Conservation (phyloP, 2,113 vertebrate species). For the Cygnus atratus region DNA sequence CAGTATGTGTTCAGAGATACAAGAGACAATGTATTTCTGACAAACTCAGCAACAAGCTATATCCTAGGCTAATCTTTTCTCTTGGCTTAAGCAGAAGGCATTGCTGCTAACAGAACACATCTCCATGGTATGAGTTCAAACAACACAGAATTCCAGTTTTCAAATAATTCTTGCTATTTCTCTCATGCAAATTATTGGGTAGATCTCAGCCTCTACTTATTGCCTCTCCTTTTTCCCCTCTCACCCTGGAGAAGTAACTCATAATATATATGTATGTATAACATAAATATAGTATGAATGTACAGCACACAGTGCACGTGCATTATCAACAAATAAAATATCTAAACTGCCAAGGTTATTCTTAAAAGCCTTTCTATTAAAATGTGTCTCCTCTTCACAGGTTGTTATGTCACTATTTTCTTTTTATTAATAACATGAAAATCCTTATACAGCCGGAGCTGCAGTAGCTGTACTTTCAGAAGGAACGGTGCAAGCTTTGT, state of each 20-base stretch:
- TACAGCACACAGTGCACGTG: neutral
- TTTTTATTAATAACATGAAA: neutral
- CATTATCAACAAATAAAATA: neutral
- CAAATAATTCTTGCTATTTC: neutral
- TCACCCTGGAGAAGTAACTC: neutral
- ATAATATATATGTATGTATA: rapidly evolving
- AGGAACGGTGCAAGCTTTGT: neutral
- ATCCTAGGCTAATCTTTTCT: neutral
- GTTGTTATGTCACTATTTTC: neutral
- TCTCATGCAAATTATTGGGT: neutral
- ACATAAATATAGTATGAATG: neutral
- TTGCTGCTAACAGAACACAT: neutral
- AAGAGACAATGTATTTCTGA: neutral
- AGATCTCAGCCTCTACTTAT: neutral
- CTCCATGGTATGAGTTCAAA: neutral
- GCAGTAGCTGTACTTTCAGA: neutral
- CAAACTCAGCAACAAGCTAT: neutral
- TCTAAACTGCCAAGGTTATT: neutral
- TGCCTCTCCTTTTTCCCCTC: neutral
- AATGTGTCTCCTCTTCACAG: neutral
- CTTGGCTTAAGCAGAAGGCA: neutral
- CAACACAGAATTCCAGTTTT: neutral
- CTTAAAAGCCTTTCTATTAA: neutral
- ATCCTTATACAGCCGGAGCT: neutral
- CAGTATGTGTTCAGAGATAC: neutral